Base-by-base conservation (phyloP, 1,140 invertebrate genomes). In the Drosophila repletoides region DNA sequence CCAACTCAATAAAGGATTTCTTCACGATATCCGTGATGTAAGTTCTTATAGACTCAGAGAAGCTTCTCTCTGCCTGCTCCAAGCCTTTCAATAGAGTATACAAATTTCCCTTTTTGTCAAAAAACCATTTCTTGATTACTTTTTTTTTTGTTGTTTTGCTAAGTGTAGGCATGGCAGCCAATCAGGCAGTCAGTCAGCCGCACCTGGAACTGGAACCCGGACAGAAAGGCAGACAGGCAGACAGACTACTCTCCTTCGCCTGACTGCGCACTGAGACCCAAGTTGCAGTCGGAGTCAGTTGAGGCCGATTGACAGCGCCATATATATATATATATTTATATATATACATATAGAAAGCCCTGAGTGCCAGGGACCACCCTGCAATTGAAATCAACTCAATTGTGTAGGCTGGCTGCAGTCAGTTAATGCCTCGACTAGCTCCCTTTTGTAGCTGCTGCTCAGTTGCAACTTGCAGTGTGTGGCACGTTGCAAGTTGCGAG, bases 371-470 rank as follows among this genome's bases (percentile, higher is more conserved):
- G 59, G 76, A 80, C 76, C 76, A 80, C 76, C 76, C 76, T 80
- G 76, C 76, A 80, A 80, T 80, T 80, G 76, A 65, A 80, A 80
- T 80, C 60, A 66, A 67, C 76, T 80, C 76, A 71, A 76, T 80
- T 64, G 59, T 68, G 65, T 68, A 55, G 65, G 65, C 14, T 46
- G 65, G 43, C 10, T 12, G n/a, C 34, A 33, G 34, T 46, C 45
- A 45, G 19, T 2, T 14, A 26, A 29, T 17, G 7, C 24, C n/a
- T n/a, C n/a, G n/a, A n/a, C n/a, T 9, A 33, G 10, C 34, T 55
- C 22, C 14, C 51, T 15, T 46, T 22, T 52, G 24, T 14, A 43
- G 38, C 14, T 34, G 21, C 36, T 17, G 40, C 55, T 17, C 24
- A 60, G 34, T 51, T 40, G 45, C 17, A 28, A 14, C 33, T 41